A percentile compares a stretch with the other conserved stretches of the same genome.
Evolutionary conservation across 2,113 vertebrate genomes (phyloP).

Genomic region (Ciconia stormi): DNA sequence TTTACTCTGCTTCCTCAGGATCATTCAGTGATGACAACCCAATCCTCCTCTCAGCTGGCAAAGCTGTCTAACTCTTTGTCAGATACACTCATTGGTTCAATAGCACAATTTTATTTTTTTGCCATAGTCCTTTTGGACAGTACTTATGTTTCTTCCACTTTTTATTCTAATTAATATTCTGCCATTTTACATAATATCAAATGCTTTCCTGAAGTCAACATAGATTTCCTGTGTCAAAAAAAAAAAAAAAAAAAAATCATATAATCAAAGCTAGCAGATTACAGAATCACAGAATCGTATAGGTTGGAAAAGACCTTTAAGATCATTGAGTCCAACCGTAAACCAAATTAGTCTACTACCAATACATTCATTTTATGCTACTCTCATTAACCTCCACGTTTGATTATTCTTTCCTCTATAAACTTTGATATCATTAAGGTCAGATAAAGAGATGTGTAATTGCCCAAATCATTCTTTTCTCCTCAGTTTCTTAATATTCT

Average conservation of each 20-base stretch:
- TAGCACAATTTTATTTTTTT: neutral
- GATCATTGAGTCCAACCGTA: too few species aligned
- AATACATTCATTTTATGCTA: neutral
- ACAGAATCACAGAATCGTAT: too few species aligned
- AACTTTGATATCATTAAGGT: neutral
- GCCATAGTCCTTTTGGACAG: neutral
- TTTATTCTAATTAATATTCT: neutral
- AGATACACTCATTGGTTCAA: neutral
- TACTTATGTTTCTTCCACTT: neutral
- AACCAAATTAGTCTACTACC: neutral
- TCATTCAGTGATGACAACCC: neutral
- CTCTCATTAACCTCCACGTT: neutral
- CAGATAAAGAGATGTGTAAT: neutral
- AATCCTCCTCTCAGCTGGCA: neutral
- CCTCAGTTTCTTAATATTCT: neutral
- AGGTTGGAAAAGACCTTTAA: too few species aligned
- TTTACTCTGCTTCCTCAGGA: neutral
- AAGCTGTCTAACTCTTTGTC: neutral
- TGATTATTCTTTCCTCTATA: neutral
- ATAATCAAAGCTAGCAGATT: neutral
- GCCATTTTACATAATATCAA: neutral
- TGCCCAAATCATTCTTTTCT: neutral
- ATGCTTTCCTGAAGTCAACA: neutral
- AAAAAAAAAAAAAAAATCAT: neutral
- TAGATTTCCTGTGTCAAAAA: neutral